phyloP scores from a whole-genome alignment of 1,140 invertebrate genomes.

The Nasonia vitripennis region DNA sequence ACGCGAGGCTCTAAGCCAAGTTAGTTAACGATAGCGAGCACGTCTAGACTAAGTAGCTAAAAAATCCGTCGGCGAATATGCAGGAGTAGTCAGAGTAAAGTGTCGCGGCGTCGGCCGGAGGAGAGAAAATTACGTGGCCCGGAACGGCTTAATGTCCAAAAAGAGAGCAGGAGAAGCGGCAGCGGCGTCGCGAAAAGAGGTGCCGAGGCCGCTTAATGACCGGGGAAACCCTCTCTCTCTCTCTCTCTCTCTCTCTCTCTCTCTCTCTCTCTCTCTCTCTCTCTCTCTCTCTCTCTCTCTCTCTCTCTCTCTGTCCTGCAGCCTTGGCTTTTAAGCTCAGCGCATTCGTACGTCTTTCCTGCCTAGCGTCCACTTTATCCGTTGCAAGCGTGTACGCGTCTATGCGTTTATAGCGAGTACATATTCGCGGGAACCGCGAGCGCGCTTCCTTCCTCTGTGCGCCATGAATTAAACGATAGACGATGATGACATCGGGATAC shows the following conservation, averaged over 20 bases:
- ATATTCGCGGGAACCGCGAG: neutral
- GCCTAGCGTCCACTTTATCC: neutral
- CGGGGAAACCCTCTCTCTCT: neutral
- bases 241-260: too few species aligned
- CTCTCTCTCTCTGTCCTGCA: neutral
- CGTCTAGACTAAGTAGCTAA: constrained; percentile 16
- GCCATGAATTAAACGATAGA: neutral
- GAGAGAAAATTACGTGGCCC: constrained; percentile 56
- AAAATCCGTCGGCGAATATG: neutral
- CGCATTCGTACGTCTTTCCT: constrained; percentile 7
- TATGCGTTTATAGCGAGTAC: neutral
- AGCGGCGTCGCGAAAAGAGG: constrained; percentile 11
- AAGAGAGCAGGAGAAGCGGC: constrained; percentile 40
- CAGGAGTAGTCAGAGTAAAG: neutral
- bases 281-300: too few species aligned
- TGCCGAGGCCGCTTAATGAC: constrained; percentile 53
- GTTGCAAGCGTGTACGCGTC: neutral
- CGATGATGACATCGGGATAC: neutral
- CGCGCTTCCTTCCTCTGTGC: neutral
- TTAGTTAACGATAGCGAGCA: constrained; percentile 50
- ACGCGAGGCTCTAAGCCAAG: constrained; percentile 53
- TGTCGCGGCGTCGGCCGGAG: neutral
- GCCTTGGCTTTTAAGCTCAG: neutral
- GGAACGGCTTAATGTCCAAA: constrained; percentile 57
- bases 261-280: too few species aligned